Conservation (phyloP, 2,113 vertebrate species). For the Sturnira hondurensis region DNA sequence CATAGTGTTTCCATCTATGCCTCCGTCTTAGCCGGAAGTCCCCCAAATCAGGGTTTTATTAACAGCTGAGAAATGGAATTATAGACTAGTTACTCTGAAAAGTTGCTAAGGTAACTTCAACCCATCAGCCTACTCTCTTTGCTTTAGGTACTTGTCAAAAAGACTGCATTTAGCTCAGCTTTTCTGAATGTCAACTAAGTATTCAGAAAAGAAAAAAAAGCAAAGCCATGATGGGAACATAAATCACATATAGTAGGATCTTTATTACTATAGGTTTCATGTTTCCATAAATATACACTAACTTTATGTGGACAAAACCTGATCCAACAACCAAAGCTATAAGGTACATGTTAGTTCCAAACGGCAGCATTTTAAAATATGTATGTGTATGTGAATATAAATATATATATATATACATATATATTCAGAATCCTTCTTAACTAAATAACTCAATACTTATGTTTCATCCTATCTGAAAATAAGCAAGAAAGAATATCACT, state of each 20-base stretch:
- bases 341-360: neutral
- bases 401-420: neutral
- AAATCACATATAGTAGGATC: neutral
- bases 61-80: neutral
- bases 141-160: neutral
- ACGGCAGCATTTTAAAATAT: neutral
- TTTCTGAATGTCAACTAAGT: neutral
- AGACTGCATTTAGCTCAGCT: neutral
- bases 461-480: neutral
- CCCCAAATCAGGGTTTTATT: neutral
- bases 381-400: no score
- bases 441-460: neutral
- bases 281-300: neutral
- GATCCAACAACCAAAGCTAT: neutral
- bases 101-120: neutral
- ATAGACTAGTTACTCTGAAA: neutral
- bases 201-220: neutral
- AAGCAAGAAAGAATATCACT: neutral
- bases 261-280: neutral
- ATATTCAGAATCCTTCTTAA: neutral
- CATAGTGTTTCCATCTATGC: no score
- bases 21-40: no score
- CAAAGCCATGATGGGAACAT: neutral
- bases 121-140: neutral
- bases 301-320: neutral